Evolutionary conservation across 2,888 invertebrate species (phyloP), one percentile per base, ranked within the genome.

Genomic region (Pemphredon lugubris): DNA sequence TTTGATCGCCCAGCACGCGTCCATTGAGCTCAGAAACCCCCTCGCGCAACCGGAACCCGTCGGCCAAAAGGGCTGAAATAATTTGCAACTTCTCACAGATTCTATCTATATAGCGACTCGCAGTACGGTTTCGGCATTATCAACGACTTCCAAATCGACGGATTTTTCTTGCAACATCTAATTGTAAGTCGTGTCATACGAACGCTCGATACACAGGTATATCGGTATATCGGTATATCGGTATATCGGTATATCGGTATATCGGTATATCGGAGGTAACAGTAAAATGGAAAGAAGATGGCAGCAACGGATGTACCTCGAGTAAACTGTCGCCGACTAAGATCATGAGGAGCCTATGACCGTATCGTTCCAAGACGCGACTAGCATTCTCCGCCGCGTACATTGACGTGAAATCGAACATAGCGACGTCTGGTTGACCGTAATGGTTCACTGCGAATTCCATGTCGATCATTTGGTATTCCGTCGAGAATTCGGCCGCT

Each of bases 331-430:
- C 99, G 0, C 99, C 99, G 1, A 99, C 98, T 55, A 99, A 92
- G 83, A 95, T 95, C 91, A 96, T 95, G 13, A 99, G 91, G 3
- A 99, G 91, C 42, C 94, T 93, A 76, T 96, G 94, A 0, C 97
- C 96, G 75, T 94, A 65, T 58, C 92, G 90, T 83, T 94, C 95
- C 11, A 96, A 90, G 16, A 98, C 94, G 85, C 97, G 93, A 80
- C 96, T 96, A 5, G 98, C 97, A 90, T 98, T 97, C 90, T 98
- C 98, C 0, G 99, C 97, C 0, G 97, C 97, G 90, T 97, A 99
- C 96, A 99, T 97, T 0, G 98, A 98, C 0, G 99, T 99, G 89
- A 99, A 99, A 91, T 99, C 99, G 90, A 99, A 99, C 93, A 99
- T 96, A 42, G 98, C 98, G 1, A 99, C 97, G 90, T 99, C 99